phyloP scores from a whole-genome alignment of 2,113 vertebrate genomes.

The Brienomyrus longianalis region DNA sequence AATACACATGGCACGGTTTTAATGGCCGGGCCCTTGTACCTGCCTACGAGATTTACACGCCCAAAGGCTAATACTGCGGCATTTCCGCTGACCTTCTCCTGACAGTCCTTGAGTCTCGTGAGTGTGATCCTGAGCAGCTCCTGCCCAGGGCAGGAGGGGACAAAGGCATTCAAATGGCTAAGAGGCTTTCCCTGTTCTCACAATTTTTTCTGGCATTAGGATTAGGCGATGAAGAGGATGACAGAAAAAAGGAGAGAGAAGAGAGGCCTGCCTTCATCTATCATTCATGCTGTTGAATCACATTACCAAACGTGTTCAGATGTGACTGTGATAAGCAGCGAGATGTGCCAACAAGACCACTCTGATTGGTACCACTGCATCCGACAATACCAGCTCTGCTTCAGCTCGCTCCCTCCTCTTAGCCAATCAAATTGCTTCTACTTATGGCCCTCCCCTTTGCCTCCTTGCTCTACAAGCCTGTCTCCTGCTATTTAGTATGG shows the following conservation, averaged over 20 bases:
- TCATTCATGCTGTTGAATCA: slow-evolving; percentile 49
- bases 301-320: slow-evolving; percentile 55
- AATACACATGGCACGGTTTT: background rate
- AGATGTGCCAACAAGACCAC: slow-evolving; percentile 42
- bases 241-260: slow-evolving; percentile 9
- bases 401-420: slow-evolving; percentile 21
- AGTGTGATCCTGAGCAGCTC: background rate
- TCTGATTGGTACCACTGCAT: slow-evolving; percentile 15
- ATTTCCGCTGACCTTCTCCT: background rate
- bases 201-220: slow-evolving; percentile 44
- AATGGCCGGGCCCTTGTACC: background rate
- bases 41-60: background rate
- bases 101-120: background rate
- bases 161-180: slow-evolving; percentile 41
- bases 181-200: slow-evolving; percentile 67
- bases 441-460: slow-evolving; percentile 12
- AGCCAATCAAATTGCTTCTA: slow-evolving; percentile 37
- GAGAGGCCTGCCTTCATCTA: slow-evolving; percentile 35
- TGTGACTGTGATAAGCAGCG: slow-evolving; percentile 50
- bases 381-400: slow-evolving; percentile 20
- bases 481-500: background rate
- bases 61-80: background rate
- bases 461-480: slow-evolving; percentile 18
- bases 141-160: background rate
- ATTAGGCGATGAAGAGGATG: slow-evolving; percentile 41